A percentile compares a stretch with the other conserved stretches of the same genome.
phyloP scores from a whole-genome alignment of 2,888 invertebrate genomes.

The Cinara cedri region DNA sequence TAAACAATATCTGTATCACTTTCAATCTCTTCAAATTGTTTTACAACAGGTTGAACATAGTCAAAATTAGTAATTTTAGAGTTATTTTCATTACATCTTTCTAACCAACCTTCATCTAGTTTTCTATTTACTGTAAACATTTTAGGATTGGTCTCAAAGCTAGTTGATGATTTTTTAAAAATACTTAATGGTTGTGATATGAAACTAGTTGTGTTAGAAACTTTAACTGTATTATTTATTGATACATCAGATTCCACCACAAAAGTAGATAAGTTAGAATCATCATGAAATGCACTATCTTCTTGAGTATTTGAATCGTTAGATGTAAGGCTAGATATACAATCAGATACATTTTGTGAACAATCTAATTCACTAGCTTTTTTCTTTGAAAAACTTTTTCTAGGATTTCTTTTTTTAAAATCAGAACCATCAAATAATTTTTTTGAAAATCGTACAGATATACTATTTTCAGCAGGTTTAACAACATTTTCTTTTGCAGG shows the following conservation, averaged over 20 bases:
- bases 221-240: slow-evolving; percentile 29
- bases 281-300: slow-evolving; percentile 37
- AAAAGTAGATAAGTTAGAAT: slow-evolving; percentile 48
- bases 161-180: slow-evolving; percentile 61
- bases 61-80: slow-evolving; percentile 31
- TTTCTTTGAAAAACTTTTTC: slow-evolving; percentile 66
- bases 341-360: slow-evolving; percentile 35
- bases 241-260: slow-evolving; percentile 25
- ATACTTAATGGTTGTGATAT: slow-evolving; percentile 61
- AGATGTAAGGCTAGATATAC: slow-evolving; percentile 11
- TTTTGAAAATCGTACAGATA: slow-evolving; percentile 68
- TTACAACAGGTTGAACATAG: not conserved
- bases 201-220: slow-evolving; percentile 12
- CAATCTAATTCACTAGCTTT: slow-evolving; percentile 8
- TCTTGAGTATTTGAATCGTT: slow-evolving; percentile 37
- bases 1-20: slow-evolving; percentile 70
- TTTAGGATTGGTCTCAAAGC: slow-evolving; percentile 15
- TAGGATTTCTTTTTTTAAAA: slow-evolving; percentile 77
- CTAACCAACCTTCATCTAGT: slow-evolving; percentile 69
- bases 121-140: slow-evolving; percentile 61
- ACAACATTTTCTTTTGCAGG: not conserved
- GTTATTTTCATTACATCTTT: slow-evolving; percentile 63
- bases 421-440: slow-evolving; percentile 74
- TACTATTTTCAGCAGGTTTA: slow-evolving; percentile 44
- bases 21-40: slow-evolving; percentile 51